Evolutionary conservation across 2,797 vertebrate species (phyloP), one percentile per base, ranked within the genome.

Genomic region (Ceryle rudis): DNA sequence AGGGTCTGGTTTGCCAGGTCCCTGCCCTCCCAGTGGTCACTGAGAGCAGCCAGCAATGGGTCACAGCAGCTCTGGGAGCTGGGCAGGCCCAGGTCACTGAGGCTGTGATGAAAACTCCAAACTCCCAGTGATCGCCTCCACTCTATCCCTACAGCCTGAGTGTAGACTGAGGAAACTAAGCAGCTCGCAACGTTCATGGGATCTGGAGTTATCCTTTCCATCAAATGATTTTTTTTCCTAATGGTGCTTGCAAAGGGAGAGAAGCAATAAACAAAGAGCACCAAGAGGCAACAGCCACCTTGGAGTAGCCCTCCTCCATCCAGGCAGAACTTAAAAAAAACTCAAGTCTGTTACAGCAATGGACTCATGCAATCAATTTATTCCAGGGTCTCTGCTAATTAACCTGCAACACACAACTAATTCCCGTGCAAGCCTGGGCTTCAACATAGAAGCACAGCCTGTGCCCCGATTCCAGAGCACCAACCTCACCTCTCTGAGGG

Each of bases 401-500:
- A 93, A 75, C 72, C 67, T 62, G 46, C 29, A 87, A 77, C 60
- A 93, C 16, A 61, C 23, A 86, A 71, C 67, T 21, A 2, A 61
- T 47, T 19, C 25, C 2, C 1, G 19, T 62, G 28, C 44, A 65
- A 84, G 52, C 31, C 49, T 64, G 21, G 46, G 51, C 28, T 65
- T 83, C 54, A 80, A 42, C 60, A 52, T 4, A 17, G 28, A 58
- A 84, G 61, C 23, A 52, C 14, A 84, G 49, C 42, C 33, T 39
- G 20, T 33, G 16, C 4, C 9, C 71, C 42, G 28, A 57, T 61
- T 28, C 81, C 67, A 66, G 60, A 83, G 61, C 37, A 80, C 9
- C 74, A 85, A 14, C 31, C 96, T 86, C 97, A 99, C 99, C 98
- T 99, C 98, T 98, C 74, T 98, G 79, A 99, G 93, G 6, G 99